Percentiles rank a stretch among this genome's conserved stretches.
Evolutionary conservation across 2,113 vertebrate genomes (phyloP).

Genomic region (Ailurus styani): DNA sequence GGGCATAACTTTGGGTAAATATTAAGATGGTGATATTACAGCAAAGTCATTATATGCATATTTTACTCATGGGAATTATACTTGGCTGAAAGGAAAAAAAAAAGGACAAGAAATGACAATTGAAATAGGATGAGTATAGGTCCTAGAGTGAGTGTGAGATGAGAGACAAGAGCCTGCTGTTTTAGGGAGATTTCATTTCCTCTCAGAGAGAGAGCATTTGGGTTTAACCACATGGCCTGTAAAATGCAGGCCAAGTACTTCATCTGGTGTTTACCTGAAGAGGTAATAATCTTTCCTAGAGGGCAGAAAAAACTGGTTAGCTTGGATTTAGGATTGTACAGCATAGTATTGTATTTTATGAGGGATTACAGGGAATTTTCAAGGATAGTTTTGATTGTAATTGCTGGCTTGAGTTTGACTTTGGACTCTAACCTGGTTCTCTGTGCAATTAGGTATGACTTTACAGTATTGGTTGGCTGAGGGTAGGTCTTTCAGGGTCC

Average conservation of each 20-base stretch:
- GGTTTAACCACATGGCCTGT: neutral
- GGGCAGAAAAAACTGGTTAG: neutral
- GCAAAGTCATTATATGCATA: neutral
- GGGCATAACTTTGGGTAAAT: neutral
- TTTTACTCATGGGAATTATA: neutral
- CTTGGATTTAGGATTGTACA: neutral
- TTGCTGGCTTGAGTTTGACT: neutral
- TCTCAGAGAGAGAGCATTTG: neutral
- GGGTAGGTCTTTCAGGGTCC: neutral
- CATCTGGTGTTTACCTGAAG: neutral
- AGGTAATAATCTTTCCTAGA: neutral
- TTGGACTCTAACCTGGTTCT: neutral
- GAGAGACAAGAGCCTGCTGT: neutral
- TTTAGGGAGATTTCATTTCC: neutral
- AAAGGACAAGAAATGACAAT: neutral
- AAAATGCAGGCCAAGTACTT: neutral
- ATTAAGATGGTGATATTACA: neutral
- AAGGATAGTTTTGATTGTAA: neutral
- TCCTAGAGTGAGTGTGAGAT: neutral
- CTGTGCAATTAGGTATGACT: neutral
- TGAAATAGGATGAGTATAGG: neutral
- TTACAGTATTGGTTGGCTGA: neutral
- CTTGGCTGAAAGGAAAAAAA: neutral
- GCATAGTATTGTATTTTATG: neutral
- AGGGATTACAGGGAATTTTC: conserved; percentile 10